Conservation (phyloP, 2,113 vertebrate genomes). For the Ochotona curzoniae region DNA sequence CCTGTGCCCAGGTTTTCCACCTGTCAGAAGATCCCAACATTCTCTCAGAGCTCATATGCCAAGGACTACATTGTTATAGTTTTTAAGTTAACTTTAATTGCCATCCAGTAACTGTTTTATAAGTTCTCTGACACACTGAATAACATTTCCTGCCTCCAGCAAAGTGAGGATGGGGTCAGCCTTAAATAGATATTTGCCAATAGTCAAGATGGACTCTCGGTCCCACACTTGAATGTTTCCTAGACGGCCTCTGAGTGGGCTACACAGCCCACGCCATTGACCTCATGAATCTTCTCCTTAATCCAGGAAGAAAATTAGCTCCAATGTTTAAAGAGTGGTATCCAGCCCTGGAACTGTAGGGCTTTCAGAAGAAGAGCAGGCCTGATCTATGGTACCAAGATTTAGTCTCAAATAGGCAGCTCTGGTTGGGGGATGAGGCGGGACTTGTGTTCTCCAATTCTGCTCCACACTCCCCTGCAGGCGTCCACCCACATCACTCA, state of each 20-base stretch:
- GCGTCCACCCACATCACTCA: neutral
- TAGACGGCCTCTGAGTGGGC: conserved; percentile 20
- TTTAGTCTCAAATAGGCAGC: neutral
- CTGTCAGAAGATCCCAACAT: neutral
- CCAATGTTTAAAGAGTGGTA: conserved; percentile 50
- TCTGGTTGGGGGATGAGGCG: neutral
- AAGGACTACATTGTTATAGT: neutral
- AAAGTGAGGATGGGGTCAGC: conserved; percentile 29
- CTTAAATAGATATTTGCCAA: conserved; percentile 67
- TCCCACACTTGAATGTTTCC: conserved; percentile 1
- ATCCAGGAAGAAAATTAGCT: conserved; percentile 73
- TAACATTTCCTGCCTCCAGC: conserved; percentile 51
- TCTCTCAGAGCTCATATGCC: neutral
- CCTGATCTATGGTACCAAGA: neutral
- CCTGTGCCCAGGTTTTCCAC: neutral
- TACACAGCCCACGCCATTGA: conserved; percentile 39
- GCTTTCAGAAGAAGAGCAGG: neutral
- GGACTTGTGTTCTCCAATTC: neutral
- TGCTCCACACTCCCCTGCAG: neutral
- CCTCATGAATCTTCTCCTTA: conserved; percentile 61
- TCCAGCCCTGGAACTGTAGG: neutral
- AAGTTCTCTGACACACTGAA: conserved; percentile 40
- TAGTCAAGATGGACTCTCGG: conserved; percentile 29
- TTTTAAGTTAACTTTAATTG: conserved; percentile 55
- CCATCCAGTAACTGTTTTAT: conserved; percentile 28